Base-by-base conservation (phyloP, 2,113 vertebrate genomes). In the Aphyosemion australe region DNA sequence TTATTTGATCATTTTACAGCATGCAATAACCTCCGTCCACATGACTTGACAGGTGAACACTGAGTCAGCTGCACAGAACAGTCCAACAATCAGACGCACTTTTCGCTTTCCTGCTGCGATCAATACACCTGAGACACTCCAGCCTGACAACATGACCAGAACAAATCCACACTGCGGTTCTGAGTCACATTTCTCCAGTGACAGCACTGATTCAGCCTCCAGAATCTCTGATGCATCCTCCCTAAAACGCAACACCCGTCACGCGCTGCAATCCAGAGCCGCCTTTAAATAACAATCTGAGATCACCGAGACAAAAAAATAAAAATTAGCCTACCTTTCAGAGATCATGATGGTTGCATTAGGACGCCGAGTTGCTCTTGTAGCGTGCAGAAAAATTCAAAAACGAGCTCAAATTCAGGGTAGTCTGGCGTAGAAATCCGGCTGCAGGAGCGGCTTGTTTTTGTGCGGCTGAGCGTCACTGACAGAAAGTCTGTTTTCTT, bases 391-490 rank as follows among this genome's bases (percentile, higher is more conserved):
- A 20, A 13, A 19, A 32, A n/a, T n/a, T n/a, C n/a, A 21, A 59
- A 37, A 37, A 37, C 6, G n/a, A 42, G 12, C 1, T 26, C 31
- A 8, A 59, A 69, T 47, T 55, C 2, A 41, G 15, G 37, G 8
- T 26, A 26, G 26, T 26, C 26, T 26, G 26, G 3, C 26, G 61
- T 43, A 46, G 51, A 49, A 57, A 68, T 72, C 37, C 46, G 15
- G 76, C 48, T 56, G 79, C 6, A 64, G 73, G 79, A 75, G 76
- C 84, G 48, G 74, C 74, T 75, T 82, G 77, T 79, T 82, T 69
- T 84, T 73, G 70, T 78, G 82, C 80, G 71, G 76, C 62, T 79
- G 72, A 65, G 72, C 85, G 71, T 85, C 78, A 84, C 76, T 21
- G 74, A 52, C 61, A 56, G 49, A 19, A 70, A 73, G 70, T 73